Percentiles rank a stretch among this genome's conserved stretches.
These are phyloP conservation scores for Pygathrix nemaeus DNA, from an alignment of 2,113 vertebrate genomes.

Conservation along the genomic window DNA sequence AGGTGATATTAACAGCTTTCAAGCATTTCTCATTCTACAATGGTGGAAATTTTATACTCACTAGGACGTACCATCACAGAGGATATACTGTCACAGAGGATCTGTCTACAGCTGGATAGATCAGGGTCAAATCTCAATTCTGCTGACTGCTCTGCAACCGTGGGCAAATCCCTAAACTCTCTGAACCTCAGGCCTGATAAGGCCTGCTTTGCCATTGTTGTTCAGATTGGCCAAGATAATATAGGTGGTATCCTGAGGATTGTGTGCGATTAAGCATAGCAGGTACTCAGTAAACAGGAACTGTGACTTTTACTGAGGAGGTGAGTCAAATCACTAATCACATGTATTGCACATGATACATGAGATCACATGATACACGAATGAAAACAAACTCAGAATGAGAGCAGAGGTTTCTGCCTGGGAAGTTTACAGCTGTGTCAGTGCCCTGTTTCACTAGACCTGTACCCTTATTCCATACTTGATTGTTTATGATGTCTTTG, in stretches of 20 bases:
- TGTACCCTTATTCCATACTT: not conserved
- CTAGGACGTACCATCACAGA: too few relatives aligned
- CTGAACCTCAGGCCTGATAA: not conserved
- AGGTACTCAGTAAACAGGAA: not conserved
- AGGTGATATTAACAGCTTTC: not conserved
- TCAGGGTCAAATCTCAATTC: not conserved
- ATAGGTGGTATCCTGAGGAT: too few relatives aligned
- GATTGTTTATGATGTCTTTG: not conserved
- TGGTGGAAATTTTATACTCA: not conserved
- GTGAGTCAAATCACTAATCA: not conserved
- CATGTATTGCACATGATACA: rapidly evolving
- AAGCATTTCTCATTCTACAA: rapidly evolving
- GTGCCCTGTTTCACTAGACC: not conserved
- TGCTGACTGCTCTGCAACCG: not conserved
- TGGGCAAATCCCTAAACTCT: not conserved
- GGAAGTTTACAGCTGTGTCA: not conserved
- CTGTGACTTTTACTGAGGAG: not conserved
- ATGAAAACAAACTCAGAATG: not conserved
- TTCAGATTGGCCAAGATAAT: not conserved
- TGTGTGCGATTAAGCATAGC: not conserved
- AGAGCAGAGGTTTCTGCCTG: too few relatives aligned
- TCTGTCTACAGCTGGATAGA: not conserved
- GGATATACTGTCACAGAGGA: too few relatives aligned
- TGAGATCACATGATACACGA: too few relatives aligned
- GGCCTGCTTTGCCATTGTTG: not conserved